Evolutionary conservation across 2,888 invertebrate genomes (phyloP), one percentile per base, ranked within the genome.

Genomic region (Rhodophaea formosa): DNA sequence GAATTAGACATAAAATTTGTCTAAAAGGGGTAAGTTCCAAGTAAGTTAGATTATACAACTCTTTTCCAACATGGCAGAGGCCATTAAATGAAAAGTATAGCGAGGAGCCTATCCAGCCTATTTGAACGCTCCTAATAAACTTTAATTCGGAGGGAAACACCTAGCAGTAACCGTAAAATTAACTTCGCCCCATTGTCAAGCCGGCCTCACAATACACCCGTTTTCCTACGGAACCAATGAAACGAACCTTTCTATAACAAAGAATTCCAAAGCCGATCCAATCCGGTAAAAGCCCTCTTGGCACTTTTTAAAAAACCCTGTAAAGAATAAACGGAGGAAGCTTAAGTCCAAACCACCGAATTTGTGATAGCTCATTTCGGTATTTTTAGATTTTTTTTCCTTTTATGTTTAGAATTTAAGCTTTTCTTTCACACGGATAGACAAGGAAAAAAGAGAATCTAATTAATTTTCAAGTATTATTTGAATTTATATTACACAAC

Each of bases 261-360:
- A 56, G 39, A 39, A n/a, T 39, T 39, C 39, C n/a, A 67, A 68
- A 56, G 62, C 66, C 77, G 70, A 77, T 77, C 76, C 77, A 79
- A 81, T 81, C 74, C 77, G 60, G 79, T 79, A 76, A 81, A 80
- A 80, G 78, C 78, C 62, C 65, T 68, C 63, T 64, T 62, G 49
- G 42, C 53, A 51, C 63, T 64, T 66, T 70, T 71, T 69, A 67
- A 61, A 66, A 66, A 66, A 66, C 62, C 60, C 62, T 65, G 63
- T 64, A 67, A 69, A 72, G 65, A 71, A 70, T 71, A 70, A 69
- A 61, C 47, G 56, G 59, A 61, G 58, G 51, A 65, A 43, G 51
- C 59, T 60, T 55, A 39, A 35, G 16, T 35, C 23, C n/a, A 7
- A 30, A 54, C n/a, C 23, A 47, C n/a, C 35, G 47, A 56, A 42